Evolutionary conservation across 2,888 invertebrate genomes (phyloP).

Genomic region (Drosophila barbarae): DNA sequence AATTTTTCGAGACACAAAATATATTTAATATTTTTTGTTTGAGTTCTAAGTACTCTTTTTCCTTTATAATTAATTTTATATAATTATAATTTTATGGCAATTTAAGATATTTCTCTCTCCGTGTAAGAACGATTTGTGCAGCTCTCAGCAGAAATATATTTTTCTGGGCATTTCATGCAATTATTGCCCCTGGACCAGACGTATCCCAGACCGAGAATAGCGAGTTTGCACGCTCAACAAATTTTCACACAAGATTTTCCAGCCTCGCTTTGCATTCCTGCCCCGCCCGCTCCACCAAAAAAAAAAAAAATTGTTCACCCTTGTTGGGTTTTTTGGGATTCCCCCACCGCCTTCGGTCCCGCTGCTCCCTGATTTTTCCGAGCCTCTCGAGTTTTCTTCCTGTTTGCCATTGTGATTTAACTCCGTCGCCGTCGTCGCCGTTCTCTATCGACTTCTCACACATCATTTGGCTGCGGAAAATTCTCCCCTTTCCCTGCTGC

Average conservation of each 20-base stretch:
- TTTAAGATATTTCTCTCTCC: not conserved
- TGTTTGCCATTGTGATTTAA: slow-evolving; percentile 71
- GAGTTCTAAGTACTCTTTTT: too few relatives aligned
- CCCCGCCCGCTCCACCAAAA: not conserved
- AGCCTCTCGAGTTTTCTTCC: slow-evolving; percentile 38
- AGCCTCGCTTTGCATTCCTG: slow-evolving; percentile 52
- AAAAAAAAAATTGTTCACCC: slow-evolving; percentile 45
- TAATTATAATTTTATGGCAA: too few relatives aligned
- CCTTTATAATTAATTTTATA: not conserved
- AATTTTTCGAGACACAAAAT: not conserved
- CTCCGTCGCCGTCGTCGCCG: slow-evolving; percentile 33
- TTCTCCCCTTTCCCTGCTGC: slow-evolving; percentile 8
- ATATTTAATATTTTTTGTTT: too few relatives aligned
- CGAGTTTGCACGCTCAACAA: slow-evolving; percentile 71
- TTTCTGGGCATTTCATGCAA: slow-evolving; percentile 67
- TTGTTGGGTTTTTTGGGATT: slow-evolving; percentile 24
- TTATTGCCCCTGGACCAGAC: slow-evolving; percentile 56
- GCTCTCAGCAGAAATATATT: slow-evolving; percentile 61
- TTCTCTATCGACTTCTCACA: slow-evolving; percentile 73
- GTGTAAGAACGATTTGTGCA: slow-evolving; percentile 52
- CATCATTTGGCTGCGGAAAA: slow-evolving; percentile 58
- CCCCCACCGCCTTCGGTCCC: not conserved
- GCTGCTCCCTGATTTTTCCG: slow-evolving; percentile 2
- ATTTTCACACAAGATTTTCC: slow-evolving; percentile 71
- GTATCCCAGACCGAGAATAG: slow-evolving; percentile 33